Evolutionary conservation across 1,140 invertebrate genomes (phyloP).

Genomic region (Cherax destructor): DNA sequence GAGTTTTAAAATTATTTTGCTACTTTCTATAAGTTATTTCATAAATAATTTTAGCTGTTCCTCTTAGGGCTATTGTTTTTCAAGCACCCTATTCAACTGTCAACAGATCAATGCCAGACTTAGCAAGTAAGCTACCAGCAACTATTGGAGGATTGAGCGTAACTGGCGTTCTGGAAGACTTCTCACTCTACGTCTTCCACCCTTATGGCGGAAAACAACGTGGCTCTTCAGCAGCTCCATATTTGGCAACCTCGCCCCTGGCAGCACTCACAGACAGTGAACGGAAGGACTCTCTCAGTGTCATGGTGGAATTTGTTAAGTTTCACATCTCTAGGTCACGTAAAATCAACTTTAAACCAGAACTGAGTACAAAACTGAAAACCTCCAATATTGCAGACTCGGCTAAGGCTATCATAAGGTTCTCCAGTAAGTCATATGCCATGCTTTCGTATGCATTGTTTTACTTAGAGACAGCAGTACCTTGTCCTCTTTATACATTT

Average conservation of each 20-base stretch:
- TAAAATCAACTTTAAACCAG: slow-evolving; percentile 83
- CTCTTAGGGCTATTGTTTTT: background rate
- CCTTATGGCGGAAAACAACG: slow-evolving; percentile 87
- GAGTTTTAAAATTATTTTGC: background rate
- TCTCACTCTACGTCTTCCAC: slow-evolving; percentile 98
- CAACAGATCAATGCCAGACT: slow-evolving; percentile 48
- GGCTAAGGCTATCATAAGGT: slow-evolving; percentile 88
- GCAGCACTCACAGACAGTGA: slow-evolving; percentile 86
- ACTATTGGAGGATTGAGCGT: slow-evolving; percentile 90
- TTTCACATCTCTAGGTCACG: slow-evolving; percentile 93
- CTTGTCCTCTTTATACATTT: too few relatives aligned
- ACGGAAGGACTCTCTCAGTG: slow-evolving; percentile 94
- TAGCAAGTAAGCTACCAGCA: slow-evolving; percentile 53
- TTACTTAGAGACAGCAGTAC: too few relatives aligned
- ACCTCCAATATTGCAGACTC: slow-evolving; percentile 76
- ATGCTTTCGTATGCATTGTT: too few relatives aligned
- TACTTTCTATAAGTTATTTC: background rate
- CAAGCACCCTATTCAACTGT: background rate
- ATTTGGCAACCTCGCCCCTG: slow-evolving; percentile 76
- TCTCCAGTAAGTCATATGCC: slow-evolving; percentile 85
- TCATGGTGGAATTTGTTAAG: slow-evolving; percentile 98
- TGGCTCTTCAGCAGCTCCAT: slow-evolving; percentile 40
- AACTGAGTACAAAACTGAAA: slow-evolving; percentile 51
- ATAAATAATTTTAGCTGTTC: background rate
- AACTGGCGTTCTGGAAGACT: slow-evolving; percentile 95